These are phyloP conservation scores for Pantala flavescens DNA, from an alignment of 1,140 invertebrate genomes.

Conservation along the genomic window DNA sequence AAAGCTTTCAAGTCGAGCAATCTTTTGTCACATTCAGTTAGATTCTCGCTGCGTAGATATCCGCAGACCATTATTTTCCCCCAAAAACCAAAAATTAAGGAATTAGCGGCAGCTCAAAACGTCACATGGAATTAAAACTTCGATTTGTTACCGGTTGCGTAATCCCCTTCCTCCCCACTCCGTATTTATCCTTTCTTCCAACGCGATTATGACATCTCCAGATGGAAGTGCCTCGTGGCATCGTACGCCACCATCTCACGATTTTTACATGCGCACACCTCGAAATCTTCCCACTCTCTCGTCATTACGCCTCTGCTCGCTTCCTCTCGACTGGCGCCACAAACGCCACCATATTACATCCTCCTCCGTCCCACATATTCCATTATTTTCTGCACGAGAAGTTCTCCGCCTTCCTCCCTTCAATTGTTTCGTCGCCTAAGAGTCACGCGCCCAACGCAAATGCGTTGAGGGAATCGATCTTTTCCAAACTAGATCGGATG, in stretches of 20 bases:
- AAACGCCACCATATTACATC: neutral
- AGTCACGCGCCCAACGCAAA: neutral
- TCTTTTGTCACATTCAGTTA: too few relatives aligned
- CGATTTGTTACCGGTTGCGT: neutral
- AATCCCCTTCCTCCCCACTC: neutral
- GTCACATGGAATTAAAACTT: neutral
- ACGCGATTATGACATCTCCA: neutral
- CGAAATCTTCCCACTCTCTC: neutral
- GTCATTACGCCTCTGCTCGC: neutral
- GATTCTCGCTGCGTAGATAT: too few relatives aligned
- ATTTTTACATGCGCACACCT: neutral
- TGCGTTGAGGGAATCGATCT: neutral
- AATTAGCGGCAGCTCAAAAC: neutral
- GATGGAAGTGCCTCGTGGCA: neutral
- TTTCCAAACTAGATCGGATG: too few relatives aligned
- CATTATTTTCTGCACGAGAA: neutral
- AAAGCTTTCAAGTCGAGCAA: too few relatives aligned
- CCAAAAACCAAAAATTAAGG: conserved; percentile 3
- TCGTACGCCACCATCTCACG: neutral
- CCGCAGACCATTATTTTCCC: neutral
- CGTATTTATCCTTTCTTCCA: neutral
- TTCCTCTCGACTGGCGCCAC: neutral
- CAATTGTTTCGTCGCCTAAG: neutral
- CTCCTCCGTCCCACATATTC: neutral
- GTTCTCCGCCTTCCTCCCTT: neutral